These are phyloP conservation scores for Apodemus agrarius DNA, from an alignment of 2,797 vertebrate species.

Conservation along the genomic window DNA sequence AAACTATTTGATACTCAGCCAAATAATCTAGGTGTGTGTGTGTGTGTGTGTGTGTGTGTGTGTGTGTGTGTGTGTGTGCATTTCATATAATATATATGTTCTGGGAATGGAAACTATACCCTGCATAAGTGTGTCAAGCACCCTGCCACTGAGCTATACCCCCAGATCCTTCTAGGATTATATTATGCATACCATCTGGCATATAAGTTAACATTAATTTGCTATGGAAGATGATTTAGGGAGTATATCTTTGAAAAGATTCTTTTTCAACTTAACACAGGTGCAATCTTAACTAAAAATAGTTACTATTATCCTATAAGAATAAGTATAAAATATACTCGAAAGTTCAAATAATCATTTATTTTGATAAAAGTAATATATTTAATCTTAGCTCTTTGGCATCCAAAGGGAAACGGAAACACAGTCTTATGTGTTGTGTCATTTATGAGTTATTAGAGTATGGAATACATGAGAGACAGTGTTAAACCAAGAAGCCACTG, in stretches of 20 bases:
- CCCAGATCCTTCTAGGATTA: neutral
- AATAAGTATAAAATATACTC: neutral
- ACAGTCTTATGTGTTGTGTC: neutral
- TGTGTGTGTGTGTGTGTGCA: neutral
- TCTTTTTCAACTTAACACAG: neutral
- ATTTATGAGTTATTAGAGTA: neutral
- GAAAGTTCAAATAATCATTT: neutral
- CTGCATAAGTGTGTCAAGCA: neutral
- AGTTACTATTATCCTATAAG: neutral
- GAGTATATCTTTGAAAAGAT: neutral
- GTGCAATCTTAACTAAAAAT: constrained; percentile 22
- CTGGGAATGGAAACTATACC: neutral
- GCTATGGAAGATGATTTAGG: neutral
- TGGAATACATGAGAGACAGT: neutral
- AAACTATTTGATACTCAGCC: neutral
- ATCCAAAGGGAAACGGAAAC: neutral
- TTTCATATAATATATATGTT: neutral
- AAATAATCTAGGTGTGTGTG: neutral
- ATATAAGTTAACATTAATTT: neutral
- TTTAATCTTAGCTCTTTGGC: neutral
- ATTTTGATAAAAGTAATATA: neutral
- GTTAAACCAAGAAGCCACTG: neutral
- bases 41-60: neutral
- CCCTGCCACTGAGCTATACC: neutral
- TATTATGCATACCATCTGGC: neutral